Evolutionary conservation across 2,113 vertebrate genomes (phyloP), one percentile per base, ranked within the genome.

Genomic region (Phrynosoma platyrhinos): DNA sequence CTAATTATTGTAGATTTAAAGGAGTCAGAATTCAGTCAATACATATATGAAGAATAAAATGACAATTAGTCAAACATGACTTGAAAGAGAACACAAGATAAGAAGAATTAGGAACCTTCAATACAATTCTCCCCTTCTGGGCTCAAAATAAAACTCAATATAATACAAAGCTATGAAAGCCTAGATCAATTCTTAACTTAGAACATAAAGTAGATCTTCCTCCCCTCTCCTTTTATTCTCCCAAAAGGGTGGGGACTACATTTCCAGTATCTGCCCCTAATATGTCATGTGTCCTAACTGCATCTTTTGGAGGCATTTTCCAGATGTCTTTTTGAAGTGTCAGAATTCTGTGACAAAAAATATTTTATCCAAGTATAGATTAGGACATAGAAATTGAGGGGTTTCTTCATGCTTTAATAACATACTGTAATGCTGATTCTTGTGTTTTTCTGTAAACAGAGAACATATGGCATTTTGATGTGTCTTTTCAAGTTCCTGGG

Each of bases 401-500:
- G 79, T 58, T 66, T 40, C 66, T 27, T 88, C 42, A 62, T 30
- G 0, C 3, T 76, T 3, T 86, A 58, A 75, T 0, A 0, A n/a
- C 84, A 74, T 87, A 9, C 1, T 47, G 83, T 78, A 81, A 80
- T 92, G 58, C 72, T 85, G 82, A 89, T 32, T 4, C 69, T 64
- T 72, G 52, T 82, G 77, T 7, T 88, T 64, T 20, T 71, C 42
- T 40, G 21, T 1, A 79, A 89, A 27, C 0, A 1, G 72, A 66
- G 78, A 82, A 77, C 2, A 87, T 9, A 79, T 84, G 52, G 77
- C 25, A 80, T 30, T 21, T 2, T 9, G 77, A 23, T 85, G 16
- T 52, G 47, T 71, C 36, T 79, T 79, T 83, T 91, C 86, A 88
- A 30, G 0, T 93, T 88, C 72, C 71, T 78, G 83, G 76, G 47